A percentile compares a stretch with the other conserved stretches of the same genome.
Evolutionary conservation across 1,140 invertebrate genomes (phyloP).

Genomic region (Riptortus pedestris): DNA sequence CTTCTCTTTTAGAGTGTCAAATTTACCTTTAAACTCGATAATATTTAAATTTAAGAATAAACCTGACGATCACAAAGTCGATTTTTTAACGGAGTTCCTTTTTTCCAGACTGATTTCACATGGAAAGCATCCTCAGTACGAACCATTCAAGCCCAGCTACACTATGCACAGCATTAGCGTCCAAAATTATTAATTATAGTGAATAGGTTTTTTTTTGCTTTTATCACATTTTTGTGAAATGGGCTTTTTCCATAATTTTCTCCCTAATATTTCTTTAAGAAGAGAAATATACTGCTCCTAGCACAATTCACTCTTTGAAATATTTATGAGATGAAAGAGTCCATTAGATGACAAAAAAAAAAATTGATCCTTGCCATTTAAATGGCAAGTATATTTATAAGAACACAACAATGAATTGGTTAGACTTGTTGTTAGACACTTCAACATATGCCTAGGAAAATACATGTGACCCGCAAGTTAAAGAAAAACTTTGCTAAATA

Average conservation of each 20-base stretch:
- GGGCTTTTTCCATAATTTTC: slow-evolving; percentile 7
- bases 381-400: no score
- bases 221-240: neutral
- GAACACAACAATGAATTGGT: no score
- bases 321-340: neutral
- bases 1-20: no score
- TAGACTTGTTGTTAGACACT: no score
- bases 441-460: no score
- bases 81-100: slow-evolving; percentile 1
- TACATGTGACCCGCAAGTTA: no score
- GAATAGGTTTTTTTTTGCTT: neutral
- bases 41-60: no score
- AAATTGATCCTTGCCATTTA: no score
- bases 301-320: neutral
- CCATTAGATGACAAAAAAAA: neutral
- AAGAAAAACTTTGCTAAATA: no score
- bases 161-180: slow-evolving; percentile 9
- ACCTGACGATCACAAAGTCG: no score
- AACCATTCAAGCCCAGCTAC: slow-evolving; percentile 11
- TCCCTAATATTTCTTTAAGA: neutral
- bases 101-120: slow-evolving; percentile 16
- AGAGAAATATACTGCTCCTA: neutral
- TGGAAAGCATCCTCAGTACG: slow-evolving; percentile 11
- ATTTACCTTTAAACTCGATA: no score
- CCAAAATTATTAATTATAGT: slow-evolving; percentile 12